Evolutionary conservation across 2,797 vertebrate species (phyloP).

Genomic region (Gadopsis marmoratus): DNA sequence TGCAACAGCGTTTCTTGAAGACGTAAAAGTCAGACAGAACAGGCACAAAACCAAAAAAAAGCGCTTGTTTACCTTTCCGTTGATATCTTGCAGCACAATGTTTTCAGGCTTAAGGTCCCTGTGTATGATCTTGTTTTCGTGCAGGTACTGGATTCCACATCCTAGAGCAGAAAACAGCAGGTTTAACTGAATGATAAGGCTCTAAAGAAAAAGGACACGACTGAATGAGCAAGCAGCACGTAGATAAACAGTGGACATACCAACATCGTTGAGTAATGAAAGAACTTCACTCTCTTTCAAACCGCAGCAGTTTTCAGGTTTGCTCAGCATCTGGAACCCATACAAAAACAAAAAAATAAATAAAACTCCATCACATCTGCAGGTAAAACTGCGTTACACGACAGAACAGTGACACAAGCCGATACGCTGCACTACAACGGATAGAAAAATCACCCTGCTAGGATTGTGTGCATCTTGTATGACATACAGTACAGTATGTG

Average conservation of each 20-base stretch:
- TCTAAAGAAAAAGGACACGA: neutral
- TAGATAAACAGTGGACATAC: slow-evolving; percentile 76
- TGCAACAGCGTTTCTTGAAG: neutral
- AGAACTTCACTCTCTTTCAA: slow-evolving; percentile 98
- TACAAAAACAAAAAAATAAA: neutral
- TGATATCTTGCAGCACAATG: slow-evolving; percentile 95
- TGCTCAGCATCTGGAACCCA: slow-evolving; percentile 90
- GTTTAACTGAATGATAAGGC: neutral
- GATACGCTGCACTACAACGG: neutral
- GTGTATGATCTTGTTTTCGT: slow-evolving; percentile 99
- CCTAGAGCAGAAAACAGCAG: slow-evolving; percentile 79
- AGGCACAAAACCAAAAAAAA: neutral
- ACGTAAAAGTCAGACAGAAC: neutral
- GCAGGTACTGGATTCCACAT: slow-evolving; percentile 97
- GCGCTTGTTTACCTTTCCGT: slow-evolving; percentile 89
- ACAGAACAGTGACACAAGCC: neutral
- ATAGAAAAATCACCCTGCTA: neutral
- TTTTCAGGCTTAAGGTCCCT: slow-evolving; percentile 99
- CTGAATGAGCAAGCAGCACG: neutral
- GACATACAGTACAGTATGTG: neutral
- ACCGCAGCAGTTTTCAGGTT: slow-evolving; percentile 98
- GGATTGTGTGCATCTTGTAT: neutral
- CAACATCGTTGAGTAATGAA: slow-evolving; percentile 93
- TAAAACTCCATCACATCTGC: neutral
- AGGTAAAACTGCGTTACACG: neutral